Evolutionary conservation across 2,113 vertebrate species (phyloP).

Genomic region (Fregata magnificens): DNA sequence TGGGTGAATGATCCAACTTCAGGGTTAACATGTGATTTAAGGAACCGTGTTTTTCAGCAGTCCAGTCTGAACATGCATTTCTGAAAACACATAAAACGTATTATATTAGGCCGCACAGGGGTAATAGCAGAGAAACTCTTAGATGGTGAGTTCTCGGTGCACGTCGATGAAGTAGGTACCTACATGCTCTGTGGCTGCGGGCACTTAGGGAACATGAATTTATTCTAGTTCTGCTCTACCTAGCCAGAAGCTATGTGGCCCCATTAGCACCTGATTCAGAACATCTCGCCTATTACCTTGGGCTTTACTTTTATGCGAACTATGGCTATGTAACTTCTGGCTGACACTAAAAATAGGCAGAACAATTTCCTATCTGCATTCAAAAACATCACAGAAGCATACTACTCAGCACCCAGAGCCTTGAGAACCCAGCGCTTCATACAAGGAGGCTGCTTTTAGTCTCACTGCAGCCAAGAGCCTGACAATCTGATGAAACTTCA

Average conservation of each 20-base stretch:
- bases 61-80: neutral
- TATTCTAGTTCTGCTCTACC: neutral
- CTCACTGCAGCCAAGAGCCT: neutral
- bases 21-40: neutral
- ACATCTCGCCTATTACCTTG: neutral
- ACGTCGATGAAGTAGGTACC: neutral
- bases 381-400: neutral
- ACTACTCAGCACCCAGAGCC: neutral
- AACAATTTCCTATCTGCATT: neutral
- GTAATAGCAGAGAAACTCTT: neutral
- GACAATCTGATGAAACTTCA: neutral
- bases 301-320: neutral
- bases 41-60: neutral
- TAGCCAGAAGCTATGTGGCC: neutral
- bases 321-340: neutral
- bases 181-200: neutral
- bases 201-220: neutral
- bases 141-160: neutral
- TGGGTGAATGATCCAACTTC: neutral
- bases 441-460: neutral
- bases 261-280: neutral
- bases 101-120: neutral
- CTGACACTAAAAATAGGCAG: neutral
- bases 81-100: neutral
- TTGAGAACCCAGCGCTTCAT: neutral